Evolutionary conservation across 2,797 vertebrate genomes (phyloP).

Genomic region (Pangasius larnaudii): DNA sequence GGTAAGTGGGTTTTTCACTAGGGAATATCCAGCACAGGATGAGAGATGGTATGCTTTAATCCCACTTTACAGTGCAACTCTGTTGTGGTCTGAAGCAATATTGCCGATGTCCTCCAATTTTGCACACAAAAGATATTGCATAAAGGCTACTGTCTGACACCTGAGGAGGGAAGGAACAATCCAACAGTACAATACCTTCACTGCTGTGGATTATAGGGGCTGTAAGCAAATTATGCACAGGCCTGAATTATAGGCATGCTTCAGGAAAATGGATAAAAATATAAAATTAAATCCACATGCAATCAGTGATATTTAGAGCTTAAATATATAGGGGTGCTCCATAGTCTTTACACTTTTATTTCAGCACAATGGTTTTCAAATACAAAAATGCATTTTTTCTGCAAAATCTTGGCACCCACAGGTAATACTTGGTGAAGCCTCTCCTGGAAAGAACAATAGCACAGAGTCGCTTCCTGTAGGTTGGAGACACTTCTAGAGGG

Average conservation of each 20-base stretch:
- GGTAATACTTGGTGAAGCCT: neutral
- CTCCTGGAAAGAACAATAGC: neutral
- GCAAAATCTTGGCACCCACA: neutral
- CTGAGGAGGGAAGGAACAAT: conserved; percentile 7
- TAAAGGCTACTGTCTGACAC: conserved; percentile 24
- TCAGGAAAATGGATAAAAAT: neutral
- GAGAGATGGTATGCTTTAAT: conserved; percentile 52
- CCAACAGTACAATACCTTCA: conserved; percentile 14
- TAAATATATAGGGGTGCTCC: neutral
- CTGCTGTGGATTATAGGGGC: neutral
- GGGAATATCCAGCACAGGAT: conserved; percentile 49
- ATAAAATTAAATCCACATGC: neutral
- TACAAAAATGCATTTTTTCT: neutral
- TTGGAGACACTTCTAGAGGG: neutral
- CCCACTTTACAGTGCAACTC: conserved; percentile 47
- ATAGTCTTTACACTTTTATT: neutral
- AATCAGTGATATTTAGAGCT: neutral
- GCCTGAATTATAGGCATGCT: neutral
- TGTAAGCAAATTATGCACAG: neutral
- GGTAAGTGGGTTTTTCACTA: conserved; percentile 52
- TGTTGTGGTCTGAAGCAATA: conserved; percentile 45
- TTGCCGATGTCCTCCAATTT: conserved; percentile 35
- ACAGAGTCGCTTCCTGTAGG: neutral
- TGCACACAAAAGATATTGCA: conserved; percentile 41
- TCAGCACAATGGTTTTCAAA: neutral